These are phyloP conservation scores for Bombus superbus DNA, from an alignment of 1,140 invertebrate genomes.

Conservation along the genomic window DNA sequence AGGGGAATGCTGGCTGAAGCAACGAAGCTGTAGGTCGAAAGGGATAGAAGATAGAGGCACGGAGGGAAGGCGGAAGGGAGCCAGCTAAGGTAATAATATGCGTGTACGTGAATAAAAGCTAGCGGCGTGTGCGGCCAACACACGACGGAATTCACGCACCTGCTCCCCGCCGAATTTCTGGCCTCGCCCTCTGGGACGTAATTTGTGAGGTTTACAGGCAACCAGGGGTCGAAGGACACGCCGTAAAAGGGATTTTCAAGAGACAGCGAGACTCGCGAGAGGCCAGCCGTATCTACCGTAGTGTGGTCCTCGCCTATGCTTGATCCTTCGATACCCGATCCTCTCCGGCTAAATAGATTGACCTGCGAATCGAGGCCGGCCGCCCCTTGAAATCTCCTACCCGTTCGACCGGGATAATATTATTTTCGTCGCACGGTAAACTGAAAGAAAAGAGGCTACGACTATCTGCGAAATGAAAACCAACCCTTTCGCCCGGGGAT, in stretches of 20 bases:
- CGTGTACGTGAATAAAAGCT: slow-evolving; percentile 41
- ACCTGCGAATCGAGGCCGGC: slow-evolving; percentile 50
- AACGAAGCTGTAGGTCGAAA: not conserved
- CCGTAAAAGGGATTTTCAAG: slow-evolving; percentile 66
- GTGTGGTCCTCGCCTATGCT: slow-evolving; percentile 37
- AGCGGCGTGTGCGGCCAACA: not conserved
- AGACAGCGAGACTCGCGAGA: slow-evolving; percentile 6
- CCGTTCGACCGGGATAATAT: slow-evolving; percentile 45
- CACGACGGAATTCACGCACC: slow-evolving; percentile 58
- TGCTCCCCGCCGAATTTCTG: slow-evolving; percentile 60
- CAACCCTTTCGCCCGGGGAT: not conserved
- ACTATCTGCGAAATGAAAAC: not conserved
- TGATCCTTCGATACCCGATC: slow-evolving; percentile 65
- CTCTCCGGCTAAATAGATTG: slow-evolving; percentile 63
- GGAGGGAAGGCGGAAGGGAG: not conserved
- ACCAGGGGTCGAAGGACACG: slow-evolving; percentile 64
- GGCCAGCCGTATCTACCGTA: not conserved
- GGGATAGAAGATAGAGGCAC: not conserved
- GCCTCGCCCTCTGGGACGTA: slow-evolving; percentile 62
- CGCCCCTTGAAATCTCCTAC: slow-evolving; percentile 44
- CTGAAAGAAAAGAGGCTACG: slow-evolving; percentile 3
- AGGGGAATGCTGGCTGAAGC: no score
- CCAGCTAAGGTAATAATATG: slow-evolving; percentile 33
- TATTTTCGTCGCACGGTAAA: slow-evolving; percentile 28
- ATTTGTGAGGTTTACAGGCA: slow-evolving; percentile 70